Percentiles rank a stretch among this genome's conserved stretches.
Evolutionary conservation across 2,113 vertebrate species (phyloP).

Genomic region (Callipepla squamata): DNA sequence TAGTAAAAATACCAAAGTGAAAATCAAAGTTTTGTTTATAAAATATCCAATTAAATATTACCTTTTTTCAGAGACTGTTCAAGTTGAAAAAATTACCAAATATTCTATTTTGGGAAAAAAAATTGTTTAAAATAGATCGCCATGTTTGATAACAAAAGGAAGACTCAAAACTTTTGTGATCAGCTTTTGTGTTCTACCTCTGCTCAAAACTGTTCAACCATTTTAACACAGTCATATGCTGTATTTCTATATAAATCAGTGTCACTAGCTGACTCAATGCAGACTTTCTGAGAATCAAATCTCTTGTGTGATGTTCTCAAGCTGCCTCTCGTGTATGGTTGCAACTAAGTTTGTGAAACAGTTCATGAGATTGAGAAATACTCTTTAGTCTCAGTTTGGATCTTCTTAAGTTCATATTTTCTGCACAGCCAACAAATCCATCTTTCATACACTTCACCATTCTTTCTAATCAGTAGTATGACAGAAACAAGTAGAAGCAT

Average conservation of each 20-base stretch:
- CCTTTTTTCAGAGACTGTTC: neutral
- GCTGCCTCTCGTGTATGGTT: neutral
- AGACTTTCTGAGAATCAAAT: neutral
- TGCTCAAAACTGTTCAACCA: neutral
- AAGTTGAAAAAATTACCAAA: neutral
- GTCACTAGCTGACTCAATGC: neutral
- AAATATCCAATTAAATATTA: neutral
- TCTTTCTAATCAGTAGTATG: neutral
- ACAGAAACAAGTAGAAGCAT: neutral
- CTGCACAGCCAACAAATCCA: neutral
- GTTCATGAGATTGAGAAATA: neutral
- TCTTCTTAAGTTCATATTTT: neutral
- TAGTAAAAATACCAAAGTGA: neutral
- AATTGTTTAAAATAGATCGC: neutral
- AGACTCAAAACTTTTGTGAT: neutral
- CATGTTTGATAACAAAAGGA: neutral
- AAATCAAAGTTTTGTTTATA: neutral
- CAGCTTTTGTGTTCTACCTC: neutral
- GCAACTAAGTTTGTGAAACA: neutral
- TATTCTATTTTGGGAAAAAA: neutral
- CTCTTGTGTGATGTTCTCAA: neutral
- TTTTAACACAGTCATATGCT: neutral
- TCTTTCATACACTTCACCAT: neutral
- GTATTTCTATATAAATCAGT: neutral
- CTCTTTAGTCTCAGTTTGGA: neutral